These are phyloP conservation scores for Apteryx owenii DNA, from an alignment of 2,113 vertebrate species.

Conservation along the genomic window DNA sequence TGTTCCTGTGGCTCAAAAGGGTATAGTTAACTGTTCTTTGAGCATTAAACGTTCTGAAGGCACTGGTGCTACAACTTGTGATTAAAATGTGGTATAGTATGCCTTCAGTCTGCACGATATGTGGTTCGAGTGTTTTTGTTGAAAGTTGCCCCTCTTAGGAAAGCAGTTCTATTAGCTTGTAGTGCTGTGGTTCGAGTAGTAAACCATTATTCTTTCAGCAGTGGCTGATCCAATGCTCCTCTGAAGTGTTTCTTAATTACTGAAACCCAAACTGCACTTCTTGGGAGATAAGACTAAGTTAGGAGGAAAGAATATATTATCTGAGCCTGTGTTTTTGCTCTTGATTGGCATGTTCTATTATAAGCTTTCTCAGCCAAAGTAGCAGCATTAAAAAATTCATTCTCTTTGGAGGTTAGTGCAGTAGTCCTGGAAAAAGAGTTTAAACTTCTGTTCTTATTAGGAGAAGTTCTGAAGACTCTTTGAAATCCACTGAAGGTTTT, in stretches of 20 bases:
- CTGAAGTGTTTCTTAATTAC: neutral
- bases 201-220: neutral
- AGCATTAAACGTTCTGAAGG: neutral
- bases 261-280: rapidly evolving
- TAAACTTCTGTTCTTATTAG: neutral
- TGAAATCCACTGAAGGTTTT: neutral
- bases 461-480: neutral
- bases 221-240: rapidly evolving
- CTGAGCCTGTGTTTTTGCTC: neutral
- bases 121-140: neutral
- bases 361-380: neutral
- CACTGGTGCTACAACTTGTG: neutral
- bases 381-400: neutral
- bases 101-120: rapidly evolving
- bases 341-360: neutral
- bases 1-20: neutral
- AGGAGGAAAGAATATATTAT: rapidly evolving
- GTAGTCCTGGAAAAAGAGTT: neutral
- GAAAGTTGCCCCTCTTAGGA: neutral
- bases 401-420: neutral
- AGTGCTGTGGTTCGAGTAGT: neutral
- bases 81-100: neutral
- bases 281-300: neutral
- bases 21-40: neutral
- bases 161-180: neutral